Conservation (phyloP, 2,888 invertebrate species). For the Argyra leucocephala region DNA sequence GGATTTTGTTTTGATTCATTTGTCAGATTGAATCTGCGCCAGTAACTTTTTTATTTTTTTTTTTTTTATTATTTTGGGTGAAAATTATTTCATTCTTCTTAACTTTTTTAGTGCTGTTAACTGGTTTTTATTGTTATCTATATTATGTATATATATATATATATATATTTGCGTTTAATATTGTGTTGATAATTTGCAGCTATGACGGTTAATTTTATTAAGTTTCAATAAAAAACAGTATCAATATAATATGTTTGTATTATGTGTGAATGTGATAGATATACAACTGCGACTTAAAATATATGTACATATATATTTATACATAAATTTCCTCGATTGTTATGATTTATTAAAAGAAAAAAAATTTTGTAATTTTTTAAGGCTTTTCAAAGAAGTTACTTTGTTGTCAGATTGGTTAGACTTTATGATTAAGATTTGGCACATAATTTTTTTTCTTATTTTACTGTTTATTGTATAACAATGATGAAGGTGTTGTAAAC, state of each 20-base stretch:
- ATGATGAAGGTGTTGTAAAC: slow-evolving; percentile 1
- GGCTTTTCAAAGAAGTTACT: not conserved
- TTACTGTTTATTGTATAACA: not conserved
- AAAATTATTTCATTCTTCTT: not conserved
- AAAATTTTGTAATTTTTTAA: too few relatives aligned
- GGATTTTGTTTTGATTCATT: slow-evolving; percentile 21
- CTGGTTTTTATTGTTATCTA: not conserved
- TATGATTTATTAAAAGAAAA: slow-evolving; percentile 1
- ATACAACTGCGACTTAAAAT: too few relatives aligned
- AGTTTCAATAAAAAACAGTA: not conserved
- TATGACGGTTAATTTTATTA: not conserved
- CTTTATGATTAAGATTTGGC: not conserved
- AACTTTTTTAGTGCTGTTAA: not conserved
- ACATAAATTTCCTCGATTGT: not conserved
- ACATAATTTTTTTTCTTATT: not conserved
- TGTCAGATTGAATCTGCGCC: slow-evolving; percentile 17
- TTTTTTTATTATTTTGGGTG: not conserved
- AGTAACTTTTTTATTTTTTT: not conserved
- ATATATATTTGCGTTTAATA: too few relatives aligned
- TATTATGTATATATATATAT: not conserved
- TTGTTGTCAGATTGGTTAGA: not conserved
- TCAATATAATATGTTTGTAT: too few relatives aligned
- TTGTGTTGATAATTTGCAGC: not conserved
- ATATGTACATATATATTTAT: too few relatives aligned
- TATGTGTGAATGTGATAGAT: too few relatives aligned